Evolutionary conservation across 2,113 vertebrate genomes (phyloP).

Genomic region (Opisthocomus hoazin): DNA sequence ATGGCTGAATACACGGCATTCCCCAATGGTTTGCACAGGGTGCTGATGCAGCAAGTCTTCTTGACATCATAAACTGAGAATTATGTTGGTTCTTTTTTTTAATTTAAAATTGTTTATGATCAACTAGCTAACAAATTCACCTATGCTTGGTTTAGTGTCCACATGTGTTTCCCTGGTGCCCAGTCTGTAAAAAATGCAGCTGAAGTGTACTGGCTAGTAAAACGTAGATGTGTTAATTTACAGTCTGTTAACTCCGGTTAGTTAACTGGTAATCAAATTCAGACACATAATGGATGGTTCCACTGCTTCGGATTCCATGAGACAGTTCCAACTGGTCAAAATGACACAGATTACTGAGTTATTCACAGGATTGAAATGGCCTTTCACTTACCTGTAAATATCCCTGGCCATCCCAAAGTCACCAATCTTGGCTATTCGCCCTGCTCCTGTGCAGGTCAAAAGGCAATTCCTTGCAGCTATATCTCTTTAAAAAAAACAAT

Average conservation of each 20-base stretch:
- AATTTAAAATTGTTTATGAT: not conserved
- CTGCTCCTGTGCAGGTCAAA: slow-evolving; percentile 80
- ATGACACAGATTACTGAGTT: not conserved
- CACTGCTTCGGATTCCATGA: not conserved
- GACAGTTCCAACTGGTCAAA: not conserved
- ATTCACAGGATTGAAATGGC: not conserved
- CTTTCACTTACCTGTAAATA: slow-evolving; percentile 81
- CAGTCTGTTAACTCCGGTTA: not conserved
- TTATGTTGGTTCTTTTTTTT: not conserved
- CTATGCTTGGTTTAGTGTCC: not conserved
- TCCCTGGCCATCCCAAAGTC: slow-evolving; percentile 94
- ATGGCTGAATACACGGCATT: not conserved
- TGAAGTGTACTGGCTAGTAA: not conserved
- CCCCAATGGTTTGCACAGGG: not conserved
- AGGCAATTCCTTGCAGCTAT: slow-evolving; percentile 92
- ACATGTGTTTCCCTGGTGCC: not conserved
- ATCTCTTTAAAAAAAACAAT: slow-evolving; percentile 72
- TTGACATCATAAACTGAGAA: not conserved
- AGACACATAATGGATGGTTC: not conserved
- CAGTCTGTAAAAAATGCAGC: not conserved
- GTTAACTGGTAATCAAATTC: not conserved
- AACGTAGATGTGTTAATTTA: not conserved
- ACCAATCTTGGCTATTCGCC: slow-evolving; percentile 86
- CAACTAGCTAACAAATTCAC: not conserved
- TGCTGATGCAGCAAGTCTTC: not conserved